Evolutionary conservation across 2,113 vertebrate species (phyloP), one percentile per base, ranked within the genome.

Genomic region (Stigmatopora argus): DNA sequence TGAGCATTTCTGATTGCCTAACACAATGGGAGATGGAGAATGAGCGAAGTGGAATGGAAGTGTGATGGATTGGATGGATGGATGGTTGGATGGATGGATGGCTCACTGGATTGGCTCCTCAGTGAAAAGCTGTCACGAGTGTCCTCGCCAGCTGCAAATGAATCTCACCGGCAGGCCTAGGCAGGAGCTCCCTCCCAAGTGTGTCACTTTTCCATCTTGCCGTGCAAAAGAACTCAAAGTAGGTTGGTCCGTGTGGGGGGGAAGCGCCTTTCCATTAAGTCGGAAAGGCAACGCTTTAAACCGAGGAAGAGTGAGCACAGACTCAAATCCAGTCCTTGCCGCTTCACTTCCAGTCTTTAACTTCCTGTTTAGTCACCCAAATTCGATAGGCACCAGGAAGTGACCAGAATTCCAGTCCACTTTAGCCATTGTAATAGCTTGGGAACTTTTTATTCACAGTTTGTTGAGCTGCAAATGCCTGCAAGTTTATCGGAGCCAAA

Each of bases 41-140:
- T 78, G 85, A 86, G 78, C 83, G 83, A 86, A 85, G 75, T 83
- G 80, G 80, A 86, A 86, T 85, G 74, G 82, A 86, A 81, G 80
- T 81, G 82, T 81, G 69, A 65, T 72, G 70, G 82, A 72, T 31
- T 31, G 80, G 60, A 79, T 85, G 83, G 85, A 88, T 87, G 85
- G 81, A 88, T 85, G 75, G 67, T 31, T 31, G 80, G 60, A 79
- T 85, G 83, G 85, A 88, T 87, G 85, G 81, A 88, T 85, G 75
- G 67, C 26, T 31, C 26, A 31, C 26, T 31, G 26, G 26, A 31
- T 31, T 87, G 78, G 80, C 75, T 83, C 84, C 81, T 85, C 81
- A 76, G 84, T 83, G 84, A 85, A 85, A 81, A 85, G 85, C 84
- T 88, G 86, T 88, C 85, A 88, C 77, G 82, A 84, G 83, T 84